A percentile compares a stretch with the other conserved stretches of the same genome.
These are phyloP conservation scores for Rhabdomys dilectus DNA, from an alignment of 2,113 vertebrate species.

Conservation along the genomic window DNA sequence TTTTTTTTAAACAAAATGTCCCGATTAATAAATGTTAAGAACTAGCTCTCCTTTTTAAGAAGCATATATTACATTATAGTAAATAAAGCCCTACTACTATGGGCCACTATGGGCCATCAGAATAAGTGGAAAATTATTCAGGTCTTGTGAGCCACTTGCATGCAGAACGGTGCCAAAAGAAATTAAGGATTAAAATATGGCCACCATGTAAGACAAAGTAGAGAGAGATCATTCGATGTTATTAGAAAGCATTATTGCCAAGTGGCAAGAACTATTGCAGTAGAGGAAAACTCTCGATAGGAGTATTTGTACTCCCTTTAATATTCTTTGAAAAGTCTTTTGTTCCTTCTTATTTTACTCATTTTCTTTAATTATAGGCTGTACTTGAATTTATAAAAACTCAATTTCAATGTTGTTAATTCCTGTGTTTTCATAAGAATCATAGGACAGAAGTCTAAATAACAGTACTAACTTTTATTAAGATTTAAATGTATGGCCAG, in stretches of 20 bases:
- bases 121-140: constrained; percentile 39
- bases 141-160: background rate
- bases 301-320: background rate
- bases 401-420: constrained; percentile 30
- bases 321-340: background rate
- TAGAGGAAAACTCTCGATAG: background rate
- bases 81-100: background rate
- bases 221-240: background rate
- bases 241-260: background rate
- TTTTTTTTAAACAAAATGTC: constrained; percentile 17
- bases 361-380: constrained; percentile 48
- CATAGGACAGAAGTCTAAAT: constrained; percentile 52
- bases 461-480: constrained; percentile 44
- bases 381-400: constrained; percentile 28
- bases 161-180: background rate
- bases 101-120: background rate
- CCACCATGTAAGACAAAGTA: background rate
- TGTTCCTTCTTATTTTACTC: background rate
- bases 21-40: constrained; percentile 38
- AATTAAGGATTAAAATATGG: background rate
- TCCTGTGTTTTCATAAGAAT: constrained; percentile 10
- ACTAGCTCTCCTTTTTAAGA: background rate
- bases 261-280: background rate
- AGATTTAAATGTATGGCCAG: background rate
- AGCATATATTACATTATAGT: background rate